A percentile compares a stretch with the other conserved stretches of the same genome.
Conservation (phyloP, 1,140 invertebrate species). For the Watersipora subatra region DNA sequence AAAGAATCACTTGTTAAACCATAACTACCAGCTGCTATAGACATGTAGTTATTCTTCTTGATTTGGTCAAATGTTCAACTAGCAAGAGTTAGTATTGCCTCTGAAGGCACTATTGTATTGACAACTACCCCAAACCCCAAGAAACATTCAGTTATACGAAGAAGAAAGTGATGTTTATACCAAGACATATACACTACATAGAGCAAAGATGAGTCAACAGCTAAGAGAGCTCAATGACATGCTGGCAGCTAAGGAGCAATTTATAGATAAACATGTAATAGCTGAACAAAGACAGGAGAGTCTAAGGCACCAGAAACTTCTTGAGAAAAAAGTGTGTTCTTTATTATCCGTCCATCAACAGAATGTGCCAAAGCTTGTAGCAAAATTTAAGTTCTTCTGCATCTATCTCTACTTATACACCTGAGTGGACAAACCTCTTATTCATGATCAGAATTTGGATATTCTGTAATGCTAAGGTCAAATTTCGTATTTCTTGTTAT, state of each 20-base stretch:
- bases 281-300: constrained; percentile 44
- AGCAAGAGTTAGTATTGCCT: too few species aligned
- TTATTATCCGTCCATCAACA: background rate
- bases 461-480: too few species aligned
- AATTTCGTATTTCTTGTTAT: too few species aligned
- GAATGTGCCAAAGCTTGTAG: background rate
- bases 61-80: too few species aligned
- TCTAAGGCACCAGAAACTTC: constrained; percentile 33
- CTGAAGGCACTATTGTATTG: too few species aligned
- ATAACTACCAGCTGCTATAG: too few species aligned
- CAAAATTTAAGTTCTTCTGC: background rate
- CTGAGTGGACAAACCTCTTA: too few species aligned
- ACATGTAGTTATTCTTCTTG: too few species aligned
- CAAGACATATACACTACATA: constrained; percentile 22
- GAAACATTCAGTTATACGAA: too few species aligned
- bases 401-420: background rate
- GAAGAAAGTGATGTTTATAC: background rate
- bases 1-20: too few species aligned
- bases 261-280: constrained; percentile 52
- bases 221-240: constrained; percentile 55
- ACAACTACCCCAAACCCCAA: too few species aligned
- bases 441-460: too few species aligned
- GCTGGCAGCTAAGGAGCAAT: constrained; percentile 52
- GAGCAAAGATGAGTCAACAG: constrained; percentile 28
- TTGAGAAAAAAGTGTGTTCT: background rate